Evolutionary conservation across 64 coral and sea anemone genomes (phyloP).

Genomic region (Platygyra sinensis): DNA sequence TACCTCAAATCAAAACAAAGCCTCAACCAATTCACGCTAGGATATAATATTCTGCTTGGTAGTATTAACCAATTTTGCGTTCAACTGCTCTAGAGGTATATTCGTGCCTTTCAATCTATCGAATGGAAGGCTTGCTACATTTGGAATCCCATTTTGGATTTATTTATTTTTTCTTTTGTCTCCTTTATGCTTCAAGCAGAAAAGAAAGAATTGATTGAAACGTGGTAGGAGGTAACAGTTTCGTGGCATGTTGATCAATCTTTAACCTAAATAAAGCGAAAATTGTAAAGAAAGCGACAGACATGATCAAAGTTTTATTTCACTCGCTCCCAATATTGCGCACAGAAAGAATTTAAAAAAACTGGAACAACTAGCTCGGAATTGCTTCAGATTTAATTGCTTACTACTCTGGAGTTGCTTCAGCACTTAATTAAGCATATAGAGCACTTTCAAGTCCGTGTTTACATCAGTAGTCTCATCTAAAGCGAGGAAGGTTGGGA

Average conservation of each 20-base stretch:
- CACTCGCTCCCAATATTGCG: not conserved
- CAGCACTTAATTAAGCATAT: too few species aligned
- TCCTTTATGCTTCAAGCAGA: not conserved
- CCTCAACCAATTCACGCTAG: not conserved
- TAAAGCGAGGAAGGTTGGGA: too few species aligned
- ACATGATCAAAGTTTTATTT: not conserved
- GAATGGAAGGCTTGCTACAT: not conserved
- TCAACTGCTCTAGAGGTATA: not conserved
- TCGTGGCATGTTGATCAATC: not conserved
- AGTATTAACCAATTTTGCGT: not conserved
- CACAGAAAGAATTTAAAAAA: too few species aligned
- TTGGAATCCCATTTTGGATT: not conserved
- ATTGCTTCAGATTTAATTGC: too few species aligned
- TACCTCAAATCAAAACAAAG: conserved; percentile 32
- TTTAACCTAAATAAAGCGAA: not conserved
- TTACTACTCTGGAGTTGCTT: too few species aligned
- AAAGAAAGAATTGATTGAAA: not conserved
- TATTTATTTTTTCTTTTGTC: not conserved
- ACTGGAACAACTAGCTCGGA: too few species aligned
- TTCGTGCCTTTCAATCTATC: not conserved
- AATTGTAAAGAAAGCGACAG: not conserved
- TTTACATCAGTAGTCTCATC: too few species aligned
- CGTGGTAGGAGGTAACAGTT: not conserved
- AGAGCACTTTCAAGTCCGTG: too few species aligned
- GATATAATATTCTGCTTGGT: not conserved